Conservation (phyloP, 2,888 invertebrate species). For the Stratiomys singularior region DNA sequence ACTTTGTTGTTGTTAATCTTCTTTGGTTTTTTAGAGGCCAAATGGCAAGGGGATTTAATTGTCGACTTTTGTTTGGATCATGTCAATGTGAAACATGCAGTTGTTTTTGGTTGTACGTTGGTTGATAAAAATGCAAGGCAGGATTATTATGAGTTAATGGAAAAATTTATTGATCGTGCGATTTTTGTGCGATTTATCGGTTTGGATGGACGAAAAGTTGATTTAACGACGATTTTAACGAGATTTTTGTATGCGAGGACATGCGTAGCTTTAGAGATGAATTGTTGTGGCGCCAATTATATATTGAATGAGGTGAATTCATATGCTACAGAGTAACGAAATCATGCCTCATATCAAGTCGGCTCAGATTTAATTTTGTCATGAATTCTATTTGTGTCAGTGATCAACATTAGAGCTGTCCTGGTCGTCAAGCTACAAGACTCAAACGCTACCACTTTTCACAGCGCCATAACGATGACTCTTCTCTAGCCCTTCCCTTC, state of each 20-base stretch:
- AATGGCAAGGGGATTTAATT: neutral
- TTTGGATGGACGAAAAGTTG: neutral
- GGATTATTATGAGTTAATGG: neutral
- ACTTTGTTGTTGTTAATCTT: neutral
- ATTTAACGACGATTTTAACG: neutral
- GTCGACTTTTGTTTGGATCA: constrained; percentile 49
- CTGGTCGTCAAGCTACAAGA: neutral
- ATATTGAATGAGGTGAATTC: constrained; percentile 43
- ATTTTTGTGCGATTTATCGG: constrained; percentile 14
- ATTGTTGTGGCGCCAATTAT: neutral
- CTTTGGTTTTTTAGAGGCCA: neutral
- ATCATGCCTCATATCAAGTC: too few species aligned
- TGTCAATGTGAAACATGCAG: constrained; percentile 54
- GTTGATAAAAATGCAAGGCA: neutral
- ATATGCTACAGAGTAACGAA: too few species aligned
- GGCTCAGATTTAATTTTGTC: too few species aligned
- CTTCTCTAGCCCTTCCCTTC: too few species aligned
- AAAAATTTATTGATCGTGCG: neutral
- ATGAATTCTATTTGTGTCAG: too few species aligned
- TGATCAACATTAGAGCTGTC: constrained; percentile 49
- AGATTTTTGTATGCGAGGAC: constrained; percentile 1
- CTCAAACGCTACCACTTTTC: too few species aligned
- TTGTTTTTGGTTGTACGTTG: constrained; percentile 54
- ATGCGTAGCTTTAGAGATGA: constrained; percentile 25
- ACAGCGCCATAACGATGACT: too few species aligned